Evolutionary conservation across 2,888 invertebrate species (phyloP).

Genomic region (Drosophila rellima): DNA sequence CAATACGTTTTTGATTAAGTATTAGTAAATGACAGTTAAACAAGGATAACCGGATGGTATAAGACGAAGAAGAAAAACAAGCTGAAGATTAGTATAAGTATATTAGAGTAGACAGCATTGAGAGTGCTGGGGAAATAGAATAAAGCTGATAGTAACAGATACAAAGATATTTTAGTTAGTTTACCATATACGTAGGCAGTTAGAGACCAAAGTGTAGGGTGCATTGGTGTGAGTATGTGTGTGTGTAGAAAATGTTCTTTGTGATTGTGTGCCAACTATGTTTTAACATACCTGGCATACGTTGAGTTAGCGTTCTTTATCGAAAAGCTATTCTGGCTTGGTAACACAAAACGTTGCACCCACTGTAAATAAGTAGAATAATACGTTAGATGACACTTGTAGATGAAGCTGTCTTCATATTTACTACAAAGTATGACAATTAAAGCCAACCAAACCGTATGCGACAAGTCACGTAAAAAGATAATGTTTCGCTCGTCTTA

Average conservation of each 20-base stretch:
- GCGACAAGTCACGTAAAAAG: slow-evolving; percentile 69
- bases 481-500: slow-evolving; percentile 53
- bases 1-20: slow-evolving; percentile 51
- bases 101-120: slow-evolving; percentile 7
- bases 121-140: slow-evolving; percentile 39
- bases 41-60: slow-evolving; percentile 49
- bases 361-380: slow-evolving; percentile 82
- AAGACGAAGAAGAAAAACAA: slow-evolving; percentile 21
- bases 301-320: slow-evolving; percentile 86
- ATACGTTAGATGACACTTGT: slow-evolving; percentile 41
- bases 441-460: slow-evolving; percentile 32
- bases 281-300: slow-evolving; percentile 88
- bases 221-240: slow-evolving; percentile 23
- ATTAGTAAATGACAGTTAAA: slow-evolving; percentile 48
- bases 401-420: slow-evolving; percentile 36
- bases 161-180: slow-evolving; percentile 34
- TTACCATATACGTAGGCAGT: slow-evolving; percentile 25
- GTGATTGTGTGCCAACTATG: slow-evolving; percentile 19
- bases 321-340: slow-evolving; percentile 87
- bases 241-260: slow-evolving; percentile 26
- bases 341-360: slow-evolving; percentile 88
- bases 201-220: slow-evolving; percentile 15
- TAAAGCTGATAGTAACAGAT: slow-evolving; percentile 30
- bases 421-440: slow-evolving; percentile 34
- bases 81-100: slow-evolving; percentile 18